Base-by-base conservation (phyloP, 2,113 vertebrate species). In the Rhabdornis inornatus region DNA sequence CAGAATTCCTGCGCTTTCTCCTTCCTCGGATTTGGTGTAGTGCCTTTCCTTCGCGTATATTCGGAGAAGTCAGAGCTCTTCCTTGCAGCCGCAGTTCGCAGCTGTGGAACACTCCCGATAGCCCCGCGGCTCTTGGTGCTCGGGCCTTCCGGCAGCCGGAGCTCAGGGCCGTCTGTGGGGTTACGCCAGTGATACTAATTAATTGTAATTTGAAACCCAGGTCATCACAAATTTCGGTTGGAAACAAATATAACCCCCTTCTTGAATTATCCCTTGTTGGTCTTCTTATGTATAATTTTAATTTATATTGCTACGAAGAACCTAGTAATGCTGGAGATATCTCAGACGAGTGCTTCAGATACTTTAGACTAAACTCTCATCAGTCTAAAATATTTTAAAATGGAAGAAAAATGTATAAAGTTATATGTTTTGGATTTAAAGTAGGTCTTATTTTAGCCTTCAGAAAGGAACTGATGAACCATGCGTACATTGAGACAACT, bases 41-140 rank as follows among this genome's bases (percentile, higher is more conserved):
- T 4, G 31, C 2, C 3, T 40, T 42, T 71, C 2, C 4, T 6
- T 50, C 11, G 0, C 1, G 1, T 13, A 0, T 18, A 0, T 9
- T 42, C 5, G 14, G 37, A 25, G 3, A 2, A 49, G 14, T 15
- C 7, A 3, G 2, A 55, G 9, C 5, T 30, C 2, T 50, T 3
- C 13, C 5, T 37, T 20, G 0, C 12, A 15, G 82, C 20, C 7
- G 28, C 17, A 0, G 8, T 13, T 75, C 11, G 5, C 11, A 59
- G 56, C n/a, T n/a, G 6, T 7, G 50, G 4, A 42, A 1, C 9
- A 3, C 9, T 3, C 12, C 4, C 2, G 1, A 1, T 15, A 13
- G 11, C 15, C 17, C 15, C 2, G 19, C 14, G 3, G 28, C 25
- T 20, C 3, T 10, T 4, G 33, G 14, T 63, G 22, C 33, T 27